These are phyloP conservation scores for Petrophora chlorosata DNA, from an alignment of 2,888 invertebrate genomes.

Conservation along the genomic window DNA sequence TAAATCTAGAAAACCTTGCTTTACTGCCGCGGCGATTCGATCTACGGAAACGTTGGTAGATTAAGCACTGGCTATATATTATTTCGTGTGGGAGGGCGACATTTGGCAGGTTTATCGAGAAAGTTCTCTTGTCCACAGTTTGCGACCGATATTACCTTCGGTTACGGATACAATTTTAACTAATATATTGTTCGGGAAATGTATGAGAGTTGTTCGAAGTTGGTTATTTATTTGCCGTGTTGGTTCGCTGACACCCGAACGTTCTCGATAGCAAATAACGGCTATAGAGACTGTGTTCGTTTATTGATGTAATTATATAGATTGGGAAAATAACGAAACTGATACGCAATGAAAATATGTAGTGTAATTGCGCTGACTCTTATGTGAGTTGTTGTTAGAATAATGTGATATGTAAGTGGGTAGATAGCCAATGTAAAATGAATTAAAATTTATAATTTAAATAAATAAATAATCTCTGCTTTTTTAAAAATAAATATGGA, in stretches of 20 bases:
- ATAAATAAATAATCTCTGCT: too few relatives aligned
- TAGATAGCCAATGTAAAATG: too few relatives aligned
- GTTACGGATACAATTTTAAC: conserved; percentile 29
- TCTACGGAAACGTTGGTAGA: conserved; percentile 4
- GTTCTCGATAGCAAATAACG: conserved; percentile 34
- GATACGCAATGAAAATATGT: too few relatives aligned
- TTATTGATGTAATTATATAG: not conserved
- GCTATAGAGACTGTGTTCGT: too few relatives aligned
- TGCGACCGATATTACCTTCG: conserved; percentile 30
- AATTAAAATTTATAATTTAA: too few relatives aligned
- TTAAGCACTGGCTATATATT: conserved; percentile 21
- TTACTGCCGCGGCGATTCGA: not conserved
- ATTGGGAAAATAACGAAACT: too few relatives aligned
- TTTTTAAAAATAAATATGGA: too few relatives aligned
- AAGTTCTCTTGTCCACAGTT: conserved; percentile 43
- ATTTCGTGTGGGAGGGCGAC: conserved; percentile 33
- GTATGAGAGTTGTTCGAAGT: conserved; percentile 24
- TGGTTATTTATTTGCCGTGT: conserved; percentile 21
- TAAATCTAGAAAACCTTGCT: not conserved
- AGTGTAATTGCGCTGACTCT: too few relatives aligned
- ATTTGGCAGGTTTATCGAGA: conserved; percentile 52
- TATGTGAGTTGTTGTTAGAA: too few relatives aligned
- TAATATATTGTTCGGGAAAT: conserved; percentile 28
- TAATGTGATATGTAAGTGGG: too few relatives aligned
- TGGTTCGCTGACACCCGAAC: conserved; percentile 30